These are phyloP conservation scores for Ailuropoda melanoleuca DNA, from an alignment of 2,113 vertebrate genomes.

Conservation along the genomic window DNA sequence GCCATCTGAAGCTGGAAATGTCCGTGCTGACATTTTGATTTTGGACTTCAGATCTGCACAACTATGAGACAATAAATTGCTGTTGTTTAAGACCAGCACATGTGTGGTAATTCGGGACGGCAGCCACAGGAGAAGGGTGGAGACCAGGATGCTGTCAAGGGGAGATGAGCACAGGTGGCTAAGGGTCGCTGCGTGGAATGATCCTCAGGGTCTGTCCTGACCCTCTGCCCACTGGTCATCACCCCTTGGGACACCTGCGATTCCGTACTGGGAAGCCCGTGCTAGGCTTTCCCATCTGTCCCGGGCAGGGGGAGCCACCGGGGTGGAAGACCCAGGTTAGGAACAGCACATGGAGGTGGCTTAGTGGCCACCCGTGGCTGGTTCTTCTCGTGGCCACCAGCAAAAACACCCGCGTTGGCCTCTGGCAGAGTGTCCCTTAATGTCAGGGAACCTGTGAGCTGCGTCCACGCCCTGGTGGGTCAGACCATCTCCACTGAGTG, in stretches of 20 bases:
- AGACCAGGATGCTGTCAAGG: neutral
- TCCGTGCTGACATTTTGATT: rapidly evolving
- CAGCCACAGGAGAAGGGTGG: neutral
- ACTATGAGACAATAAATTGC: neutral
- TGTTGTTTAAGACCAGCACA: neutral
- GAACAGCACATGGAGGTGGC: neutral
- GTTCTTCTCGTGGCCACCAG: neutral
- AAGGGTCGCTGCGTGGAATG: rapidly evolving
- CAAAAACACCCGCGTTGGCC: neutral
- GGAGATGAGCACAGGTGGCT: neutral
- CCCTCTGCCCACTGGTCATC: neutral
- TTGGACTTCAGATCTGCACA: neutral
- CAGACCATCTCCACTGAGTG: neutral
- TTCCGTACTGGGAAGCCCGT: neutral
- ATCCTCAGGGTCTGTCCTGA: neutral
- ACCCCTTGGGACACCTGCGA: neutral
- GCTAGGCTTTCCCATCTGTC: neutral
- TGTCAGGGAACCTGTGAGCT: neutral
- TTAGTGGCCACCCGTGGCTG: neutral
- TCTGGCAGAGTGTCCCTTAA: neutral
- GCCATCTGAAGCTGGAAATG: neutral
- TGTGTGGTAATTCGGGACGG: neutral
- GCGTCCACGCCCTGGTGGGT: neutral
- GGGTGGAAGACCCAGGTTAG: neutral
- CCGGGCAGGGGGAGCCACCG: neutral